Conservation (phyloP, 2,113 vertebrate species). For the Haliaeetus leucogaster region DNA sequence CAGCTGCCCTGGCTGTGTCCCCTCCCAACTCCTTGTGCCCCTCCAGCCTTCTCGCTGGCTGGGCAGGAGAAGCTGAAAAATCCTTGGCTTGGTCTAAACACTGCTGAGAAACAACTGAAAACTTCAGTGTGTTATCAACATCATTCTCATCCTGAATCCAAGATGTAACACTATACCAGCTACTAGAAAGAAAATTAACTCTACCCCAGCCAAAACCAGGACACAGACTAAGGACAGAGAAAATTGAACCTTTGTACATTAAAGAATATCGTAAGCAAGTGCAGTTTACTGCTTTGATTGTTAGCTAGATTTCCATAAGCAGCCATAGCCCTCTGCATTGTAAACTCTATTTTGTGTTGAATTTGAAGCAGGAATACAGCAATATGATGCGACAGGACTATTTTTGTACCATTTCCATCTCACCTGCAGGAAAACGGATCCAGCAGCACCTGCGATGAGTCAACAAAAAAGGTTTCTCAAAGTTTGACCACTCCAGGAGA, state of each 20-base stretch:
- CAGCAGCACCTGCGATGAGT: not conserved
- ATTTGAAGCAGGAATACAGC: not conserved
- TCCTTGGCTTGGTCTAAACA: too few relatives aligned
- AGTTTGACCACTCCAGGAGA: not conserved
- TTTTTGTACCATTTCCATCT: not conserved
- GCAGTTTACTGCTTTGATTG: not conserved
- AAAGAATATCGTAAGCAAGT: constrained; percentile 1
- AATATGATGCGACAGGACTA: not conserved
- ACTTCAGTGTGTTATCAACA: too few relatives aligned
- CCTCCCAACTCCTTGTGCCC: too few relatives aligned
- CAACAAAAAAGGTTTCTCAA: not conserved
- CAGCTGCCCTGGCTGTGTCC: too few relatives aligned
- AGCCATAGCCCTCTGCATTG: not conserved
- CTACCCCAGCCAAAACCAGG: too few relatives aligned
- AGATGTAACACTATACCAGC: too few relatives aligned
- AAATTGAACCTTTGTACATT: not conserved
- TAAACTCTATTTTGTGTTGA: not conserved
- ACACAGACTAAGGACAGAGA: not conserved
- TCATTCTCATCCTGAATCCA: too few relatives aligned
- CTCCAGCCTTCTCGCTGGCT: too few relatives aligned
- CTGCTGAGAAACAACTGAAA: too few relatives aligned
- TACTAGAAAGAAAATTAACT: too few relatives aligned
- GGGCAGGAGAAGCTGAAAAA: too few relatives aligned
- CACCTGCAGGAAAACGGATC: not conserved
- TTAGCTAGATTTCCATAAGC: not conserved